phyloP scores from a whole-genome alignment of 2,797 vertebrate genomes.

The Rhinichthys osculus region DNA sequence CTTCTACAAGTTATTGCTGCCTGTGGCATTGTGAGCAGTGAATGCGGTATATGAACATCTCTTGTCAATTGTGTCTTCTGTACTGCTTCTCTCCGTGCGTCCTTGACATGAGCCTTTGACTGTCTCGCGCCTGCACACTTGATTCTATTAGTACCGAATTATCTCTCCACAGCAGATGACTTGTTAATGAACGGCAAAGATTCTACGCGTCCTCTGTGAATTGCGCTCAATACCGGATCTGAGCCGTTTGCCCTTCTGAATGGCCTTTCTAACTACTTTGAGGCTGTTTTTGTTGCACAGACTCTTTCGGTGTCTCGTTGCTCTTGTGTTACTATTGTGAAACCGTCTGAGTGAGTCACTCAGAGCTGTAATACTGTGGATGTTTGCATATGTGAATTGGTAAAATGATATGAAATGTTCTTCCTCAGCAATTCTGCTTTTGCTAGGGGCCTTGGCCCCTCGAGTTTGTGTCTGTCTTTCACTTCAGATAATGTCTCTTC shows the following conservation, averaged over 20 bases:
- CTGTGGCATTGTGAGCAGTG: background rate
- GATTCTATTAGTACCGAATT: slow-evolving; percentile 56
- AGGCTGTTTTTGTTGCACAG: slow-evolving; percentile 9
- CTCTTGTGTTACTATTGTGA: background rate
- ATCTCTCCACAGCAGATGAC: slow-evolving; percentile 56
- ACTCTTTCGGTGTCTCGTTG: background rate
- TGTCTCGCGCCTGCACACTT: slow-evolving; percentile 23
- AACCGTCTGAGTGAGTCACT: background rate
- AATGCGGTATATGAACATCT: background rate
- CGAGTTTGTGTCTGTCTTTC: slow-evolving; percentile 58
- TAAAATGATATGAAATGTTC: background rate
- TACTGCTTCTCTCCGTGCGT: slow-evolving; percentile 22
- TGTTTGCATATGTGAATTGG: background rate
- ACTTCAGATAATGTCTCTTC: slow-evolving; percentile 7
- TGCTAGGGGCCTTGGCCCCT: slow-evolving; percentile 15
- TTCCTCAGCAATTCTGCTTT: background rate
- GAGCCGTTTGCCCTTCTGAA: slow-evolving; percentile 59
- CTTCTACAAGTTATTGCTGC: background rate
- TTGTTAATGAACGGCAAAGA: slow-evolving; percentile 54
- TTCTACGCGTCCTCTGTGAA: slow-evolving; percentile 24
- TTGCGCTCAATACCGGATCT: slow-evolving; percentile 46
- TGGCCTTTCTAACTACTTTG: slow-evolving; percentile 44
- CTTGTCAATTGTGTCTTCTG: slow-evolving; percentile 30
- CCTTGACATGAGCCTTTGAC: slow-evolving; percentile 47
- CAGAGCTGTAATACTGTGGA: background rate